Conservation (phyloP, 1,140 invertebrate species). For the Lepeophtheirus salmonis region DNA sequence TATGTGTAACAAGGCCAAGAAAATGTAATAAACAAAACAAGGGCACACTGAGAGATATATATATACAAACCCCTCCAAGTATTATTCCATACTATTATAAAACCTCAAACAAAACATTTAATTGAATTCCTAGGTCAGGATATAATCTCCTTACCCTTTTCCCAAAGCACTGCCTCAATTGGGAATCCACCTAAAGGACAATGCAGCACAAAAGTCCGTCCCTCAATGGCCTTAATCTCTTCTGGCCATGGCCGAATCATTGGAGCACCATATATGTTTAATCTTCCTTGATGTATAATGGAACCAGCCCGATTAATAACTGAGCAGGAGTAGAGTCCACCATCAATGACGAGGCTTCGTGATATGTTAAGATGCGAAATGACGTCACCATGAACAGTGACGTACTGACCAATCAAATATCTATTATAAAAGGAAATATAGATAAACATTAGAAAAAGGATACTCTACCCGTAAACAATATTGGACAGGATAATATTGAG, state of each 20-base stretch:
- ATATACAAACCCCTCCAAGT: too few species aligned
- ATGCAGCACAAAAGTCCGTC: conserved; percentile 25
- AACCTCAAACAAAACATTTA: too few species aligned
- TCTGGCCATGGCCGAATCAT: conserved; percentile 30
- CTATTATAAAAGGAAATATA: conserved; percentile 31
- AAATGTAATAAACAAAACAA: too few species aligned
- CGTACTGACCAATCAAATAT: conserved; percentile 58
- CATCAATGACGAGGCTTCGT: conserved; percentile 42
- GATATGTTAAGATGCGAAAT: conserved; percentile 68
- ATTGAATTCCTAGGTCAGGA: too few species aligned
- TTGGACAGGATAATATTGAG: too few species aligned
- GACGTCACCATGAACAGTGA: conserved; percentile 57
- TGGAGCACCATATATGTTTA: conserved; percentile 25
- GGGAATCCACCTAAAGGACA: conserved; percentile 32
- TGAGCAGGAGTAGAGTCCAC: conserved; percentile 63
- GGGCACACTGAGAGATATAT: too few species aligned
- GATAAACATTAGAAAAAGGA: too few species aligned
- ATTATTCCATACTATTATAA: too few species aligned
- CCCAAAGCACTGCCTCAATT: conserved; percentile 28
- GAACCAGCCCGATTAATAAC: conserved; percentile 41
- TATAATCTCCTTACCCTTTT: conserved; percentile 30
- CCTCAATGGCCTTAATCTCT: conserved; percentile 28
- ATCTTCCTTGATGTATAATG: not conserved
- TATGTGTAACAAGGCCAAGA: too few species aligned
- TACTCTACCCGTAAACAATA: too few species aligned